phyloP scores from a whole-genome alignment of 2,888 invertebrate genomes.

The Linyphia triangularis region DNA sequence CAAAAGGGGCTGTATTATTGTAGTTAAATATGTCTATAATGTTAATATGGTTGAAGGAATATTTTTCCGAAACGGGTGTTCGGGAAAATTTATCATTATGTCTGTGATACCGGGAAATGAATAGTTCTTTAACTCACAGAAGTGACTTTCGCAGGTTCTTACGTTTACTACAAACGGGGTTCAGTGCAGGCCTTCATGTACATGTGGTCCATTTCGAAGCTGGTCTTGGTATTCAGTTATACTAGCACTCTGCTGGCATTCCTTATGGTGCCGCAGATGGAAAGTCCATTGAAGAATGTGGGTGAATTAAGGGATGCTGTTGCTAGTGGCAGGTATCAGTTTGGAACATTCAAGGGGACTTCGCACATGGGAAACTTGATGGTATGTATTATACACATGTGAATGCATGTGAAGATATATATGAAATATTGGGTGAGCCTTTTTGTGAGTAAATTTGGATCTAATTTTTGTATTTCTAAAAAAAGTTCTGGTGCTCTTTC shows the following conservation, averaged over 20 bases:
- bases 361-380: constrained; percentile 10
- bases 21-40: too few relatives aligned
- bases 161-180: not conserved
- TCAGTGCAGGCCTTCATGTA: constrained; percentile 16
- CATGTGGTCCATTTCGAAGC: constrained; percentile 22
- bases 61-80: too few relatives aligned
- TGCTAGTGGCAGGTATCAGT: constrained; percentile 15
- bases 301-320: constrained; percentile 39
- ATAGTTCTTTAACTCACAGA: not conserved
- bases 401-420: not conserved
- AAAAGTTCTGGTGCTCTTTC: too few relatives aligned
- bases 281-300: constrained; percentile 3
- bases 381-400: not conserved
- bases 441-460: not conserved
- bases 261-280: constrained; percentile 10
- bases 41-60: too few relatives aligned
- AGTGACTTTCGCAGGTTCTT: not conserved
- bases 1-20: too few relatives aligned
- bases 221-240: constrained; percentile 35
- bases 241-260: not conserved
- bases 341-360: constrained; percentile 14
- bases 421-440: not conserved
- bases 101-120: too few relatives aligned
- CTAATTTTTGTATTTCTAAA: too few relatives aligned
- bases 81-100: too few relatives aligned